phyloP scores from a whole-genome alignment of 2,797 vertebrate genomes.

The Macroramphosus scolopax region DNA sequence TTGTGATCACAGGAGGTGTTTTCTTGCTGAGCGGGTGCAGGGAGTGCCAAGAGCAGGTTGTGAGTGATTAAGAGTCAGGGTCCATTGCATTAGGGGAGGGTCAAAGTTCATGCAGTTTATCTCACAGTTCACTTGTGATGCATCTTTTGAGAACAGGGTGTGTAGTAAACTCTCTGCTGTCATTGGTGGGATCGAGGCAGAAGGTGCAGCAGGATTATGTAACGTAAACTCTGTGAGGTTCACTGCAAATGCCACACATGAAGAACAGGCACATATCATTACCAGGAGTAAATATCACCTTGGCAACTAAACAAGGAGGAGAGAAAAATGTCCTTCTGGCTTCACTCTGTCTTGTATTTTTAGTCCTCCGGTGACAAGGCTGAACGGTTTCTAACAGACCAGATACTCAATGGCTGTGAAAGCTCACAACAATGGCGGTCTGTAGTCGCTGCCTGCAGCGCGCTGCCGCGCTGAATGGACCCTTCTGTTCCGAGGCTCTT shows the following conservation, averaged over 20 bases:
- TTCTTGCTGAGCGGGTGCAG: slow-evolving; percentile 1
- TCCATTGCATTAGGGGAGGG: background rate
- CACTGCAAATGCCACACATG: slow-evolving; percentile 53
- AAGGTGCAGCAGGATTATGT: slow-evolving; percentile 4
- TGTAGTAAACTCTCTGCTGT: background rate
- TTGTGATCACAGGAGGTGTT: slow-evolving; percentile 8
- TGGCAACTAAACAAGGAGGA: slow-evolving; percentile 40
- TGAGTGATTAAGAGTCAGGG: slow-evolving; percentile 12
- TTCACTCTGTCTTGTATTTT: slow-evolving; percentile 41
- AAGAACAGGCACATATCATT: slow-evolving; percentile 19
- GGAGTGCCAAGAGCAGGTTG: slow-evolving; percentile 5
- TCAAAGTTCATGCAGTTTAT: slow-evolving; percentile 29
- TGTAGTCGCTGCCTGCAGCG: too few species aligned
- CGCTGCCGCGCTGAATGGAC: slow-evolving; percentile 50
- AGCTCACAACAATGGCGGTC: slow-evolving; percentile 30
- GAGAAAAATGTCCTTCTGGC: slow-evolving; percentile 27
- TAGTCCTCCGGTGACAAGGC: slow-evolving; percentile 14
- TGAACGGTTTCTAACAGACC: slow-evolving; percentile 29
- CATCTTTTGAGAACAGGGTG: too few species aligned
- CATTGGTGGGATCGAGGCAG: background rate
- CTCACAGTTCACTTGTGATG: too few species aligned
- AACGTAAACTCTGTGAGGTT: background rate
- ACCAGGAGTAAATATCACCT: slow-evolving; percentile 35
- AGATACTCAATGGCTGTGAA: slow-evolving; percentile 30
- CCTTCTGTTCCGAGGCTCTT: slow-evolving; percentile 38